Conservation (phyloP, 37 sponge, comb jelly and placozoan genomes). For the Axinella damicornis region DNA sequence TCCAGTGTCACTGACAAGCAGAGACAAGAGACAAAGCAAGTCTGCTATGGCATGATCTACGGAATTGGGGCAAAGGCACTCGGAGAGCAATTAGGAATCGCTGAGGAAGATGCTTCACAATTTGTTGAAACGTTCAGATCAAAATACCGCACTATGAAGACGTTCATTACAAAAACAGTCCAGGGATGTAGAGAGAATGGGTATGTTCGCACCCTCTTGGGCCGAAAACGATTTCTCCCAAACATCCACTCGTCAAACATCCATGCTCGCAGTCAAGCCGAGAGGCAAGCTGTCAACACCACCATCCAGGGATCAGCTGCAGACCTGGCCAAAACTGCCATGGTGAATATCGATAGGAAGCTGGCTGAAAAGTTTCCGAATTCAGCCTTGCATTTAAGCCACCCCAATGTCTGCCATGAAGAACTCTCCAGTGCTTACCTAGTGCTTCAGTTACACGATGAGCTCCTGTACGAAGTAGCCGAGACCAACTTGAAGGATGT, state of each 20-base stretch:
- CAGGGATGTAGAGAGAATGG: constrained; percentile 74
- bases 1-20: constrained; percentile 62
- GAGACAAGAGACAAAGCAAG: constrained; percentile 92
- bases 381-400: neutral
- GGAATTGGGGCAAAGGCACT: constrained; percentile 92
- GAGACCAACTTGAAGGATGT: constrained; percentile 52
- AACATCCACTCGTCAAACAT: constrained; percentile 69
- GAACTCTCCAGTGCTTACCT: constrained; percentile 39
- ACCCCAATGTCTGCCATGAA: neutral
- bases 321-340: constrained; percentile 96
- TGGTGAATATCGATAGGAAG: constrained; percentile 80
- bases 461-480: constrained; percentile 89
- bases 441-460: constrained; percentile 95
- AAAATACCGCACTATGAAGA: constrained; percentile 74
- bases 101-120: constrained; percentile 83
- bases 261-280: constrained; percentile 79
- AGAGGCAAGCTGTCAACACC: constrained; percentile 94
- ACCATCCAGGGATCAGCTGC: constrained; percentile 97
- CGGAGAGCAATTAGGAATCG: constrained; percentile 81
- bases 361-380: neutral
- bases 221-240: constrained; percentile 85
- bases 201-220: constrained; percentile 76
- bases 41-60: constrained; percentile 98
- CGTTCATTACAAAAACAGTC: constrained; percentile 75
- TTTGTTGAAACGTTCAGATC: constrained; percentile 92